Percentiles rank a stretch among this genome's conserved stretches.
Evolutionary conservation across 1,140 invertebrate species (phyloP).

Genomic region (Pogonus chalceus): DNA sequence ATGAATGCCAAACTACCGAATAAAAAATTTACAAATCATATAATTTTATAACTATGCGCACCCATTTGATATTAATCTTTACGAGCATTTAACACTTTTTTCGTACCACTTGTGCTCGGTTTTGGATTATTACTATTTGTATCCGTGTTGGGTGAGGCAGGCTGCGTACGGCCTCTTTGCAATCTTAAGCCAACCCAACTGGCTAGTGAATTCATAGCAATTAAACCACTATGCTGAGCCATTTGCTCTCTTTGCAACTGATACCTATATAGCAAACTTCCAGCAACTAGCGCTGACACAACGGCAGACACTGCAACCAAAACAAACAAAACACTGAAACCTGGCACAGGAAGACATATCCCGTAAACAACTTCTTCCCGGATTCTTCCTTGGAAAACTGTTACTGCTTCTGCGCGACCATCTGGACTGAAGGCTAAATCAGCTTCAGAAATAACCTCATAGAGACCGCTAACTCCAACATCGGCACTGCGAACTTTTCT

Average conservation of each 20-base stretch:
- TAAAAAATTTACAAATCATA: background rate
- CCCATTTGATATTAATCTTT: slow-evolving; percentile 1
- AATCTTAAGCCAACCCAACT: slow-evolving; percentile 64
- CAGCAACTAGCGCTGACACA: slow-evolving; percentile 67
- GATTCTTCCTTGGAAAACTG: slow-evolving; percentile 77
- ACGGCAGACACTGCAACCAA: slow-evolving; percentile 76
- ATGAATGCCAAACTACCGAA: background rate
- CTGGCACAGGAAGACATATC: slow-evolving; percentile 79
- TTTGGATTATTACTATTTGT: slow-evolving; percentile 19
- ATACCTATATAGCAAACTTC: slow-evolving; percentile 61
- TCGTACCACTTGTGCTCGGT: background rate
- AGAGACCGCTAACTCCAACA: slow-evolving; percentile 75
- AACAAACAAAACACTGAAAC: slow-evolving; percentile 80
- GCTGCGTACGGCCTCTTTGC: slow-evolving; percentile 42
- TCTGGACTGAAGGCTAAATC: slow-evolving; percentile 86
- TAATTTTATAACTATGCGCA: background rate
- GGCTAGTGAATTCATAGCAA: slow-evolving; percentile 46
- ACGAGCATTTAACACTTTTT: background rate
- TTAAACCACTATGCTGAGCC: slow-evolving; percentile 34
- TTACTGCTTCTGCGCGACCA: slow-evolving; percentile 64
- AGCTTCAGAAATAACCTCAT: slow-evolving; percentile 85
- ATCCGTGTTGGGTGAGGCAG: slow-evolving; percentile 18
- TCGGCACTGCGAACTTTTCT: slow-evolving; percentile 67
- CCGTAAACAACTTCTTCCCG: slow-evolving; percentile 82
- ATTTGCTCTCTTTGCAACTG: slow-evolving; percentile 57